Percentiles rank a stretch among this genome's conserved stretches.
Evolutionary conservation across 2,888 invertebrate species (phyloP).

Genomic region (Ischnus inquisitorius): DNA sequence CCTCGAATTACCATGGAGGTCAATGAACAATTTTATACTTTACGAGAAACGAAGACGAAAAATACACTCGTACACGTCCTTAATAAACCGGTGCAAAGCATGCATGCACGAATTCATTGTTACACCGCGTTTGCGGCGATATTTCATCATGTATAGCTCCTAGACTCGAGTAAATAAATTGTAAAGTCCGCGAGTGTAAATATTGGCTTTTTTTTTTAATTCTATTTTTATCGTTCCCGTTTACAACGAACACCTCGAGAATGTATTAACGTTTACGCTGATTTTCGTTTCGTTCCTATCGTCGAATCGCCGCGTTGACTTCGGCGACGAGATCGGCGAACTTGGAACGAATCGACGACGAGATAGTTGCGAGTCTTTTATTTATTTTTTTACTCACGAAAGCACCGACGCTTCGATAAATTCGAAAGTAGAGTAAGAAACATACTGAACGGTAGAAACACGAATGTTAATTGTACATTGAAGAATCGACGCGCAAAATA

Average conservation of each 20-base stretch:
- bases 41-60: constrained; percentile 26
- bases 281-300: constrained; percentile 32
- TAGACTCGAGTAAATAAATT: constrained; percentile 49
- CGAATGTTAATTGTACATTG: constrained; percentile 11
- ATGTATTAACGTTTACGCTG: constrained; percentile 51
- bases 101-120: constrained; percentile 15
- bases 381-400: not conserved
- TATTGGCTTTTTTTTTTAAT: constrained; percentile 40
- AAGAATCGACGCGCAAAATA: constrained; percentile 19
- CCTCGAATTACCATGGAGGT: constrained; percentile 30
- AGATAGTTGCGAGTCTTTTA: not conserved
- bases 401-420: not conserved
- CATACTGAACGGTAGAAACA: constrained; percentile 3
- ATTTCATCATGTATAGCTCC: constrained; percentile 50
- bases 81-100: not conserved
- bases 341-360: not conserved
- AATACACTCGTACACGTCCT: constrained; percentile 12
- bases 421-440: not conserved
- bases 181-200: constrained; percentile 59
- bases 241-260: constrained; percentile 29
- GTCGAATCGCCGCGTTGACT: constrained; percentile 8
- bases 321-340: not conserved
- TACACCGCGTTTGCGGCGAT: constrained; percentile 36
- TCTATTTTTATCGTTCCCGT: constrained; percentile 43
- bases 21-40: constrained; percentile 50